These are phyloP conservation scores for Cetonia aurata DNA, from an alignment of 2,888 invertebrate genomes.

Conservation along the genomic window DNA sequence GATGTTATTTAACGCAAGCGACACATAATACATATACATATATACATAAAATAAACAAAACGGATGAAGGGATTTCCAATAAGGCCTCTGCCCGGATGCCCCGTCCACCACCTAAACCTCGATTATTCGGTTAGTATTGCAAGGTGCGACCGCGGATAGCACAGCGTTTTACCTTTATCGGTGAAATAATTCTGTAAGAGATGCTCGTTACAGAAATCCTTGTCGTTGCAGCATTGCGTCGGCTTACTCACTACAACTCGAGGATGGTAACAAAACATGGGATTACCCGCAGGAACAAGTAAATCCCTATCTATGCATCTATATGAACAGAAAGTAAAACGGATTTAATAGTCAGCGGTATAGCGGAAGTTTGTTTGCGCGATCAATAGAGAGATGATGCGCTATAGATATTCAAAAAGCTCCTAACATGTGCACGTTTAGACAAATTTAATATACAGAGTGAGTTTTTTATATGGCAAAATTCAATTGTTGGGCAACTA, in stretches of 20 bases:
- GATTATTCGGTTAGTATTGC: constrained; percentile 15
- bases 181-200: constrained; percentile 31
- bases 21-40: neutral
- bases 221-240: constrained; percentile 84
- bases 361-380: neutral
- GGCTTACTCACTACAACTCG: constrained; percentile 77
- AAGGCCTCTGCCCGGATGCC: neutral
- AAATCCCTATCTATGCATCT: constrained; percentile 33
- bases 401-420: neutral
- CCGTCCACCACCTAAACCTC: constrained; percentile 20
- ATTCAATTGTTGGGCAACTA: too few species aligned
- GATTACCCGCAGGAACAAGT: constrained; percentile 63
- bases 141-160: neutral
- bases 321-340: constrained; percentile 34
- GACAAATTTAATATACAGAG: too few species aligned
- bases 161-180: constrained; percentile 29
- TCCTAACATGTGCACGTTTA: too few species aligned
- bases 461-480: too few species aligned
- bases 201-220: constrained; percentile 78
- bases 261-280: constrained; percentile 84
- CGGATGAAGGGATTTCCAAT: too few species aligned
- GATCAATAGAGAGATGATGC: constrained; percentile 1
- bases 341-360: constrained; percentile 2
- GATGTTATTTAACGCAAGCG: neutral
- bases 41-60: too few species aligned